Base-by-base conservation (phyloP, 2,797 vertebrate species). In the Capromys pilorides region DNA sequence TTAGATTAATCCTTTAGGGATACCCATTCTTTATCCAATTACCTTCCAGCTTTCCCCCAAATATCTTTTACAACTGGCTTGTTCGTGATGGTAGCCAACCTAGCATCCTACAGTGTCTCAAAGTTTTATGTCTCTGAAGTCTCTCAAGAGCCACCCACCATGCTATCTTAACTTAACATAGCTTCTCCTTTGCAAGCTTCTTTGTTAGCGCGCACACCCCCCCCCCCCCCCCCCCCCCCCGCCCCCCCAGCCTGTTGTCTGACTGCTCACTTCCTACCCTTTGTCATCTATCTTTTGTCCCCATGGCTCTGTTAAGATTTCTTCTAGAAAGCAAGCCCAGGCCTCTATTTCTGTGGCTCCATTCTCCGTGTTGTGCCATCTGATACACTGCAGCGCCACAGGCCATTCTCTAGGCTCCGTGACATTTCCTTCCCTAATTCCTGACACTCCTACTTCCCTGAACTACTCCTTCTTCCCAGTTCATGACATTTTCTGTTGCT, bases 141-240 rank as follows among this genome's bases (percentile, higher is more conserved):
- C 36, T 45, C 73, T 49, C 73, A 49, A 77, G 73, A 49, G 28
- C 73, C 26, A 49, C 45, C 41, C 26, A 28, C 7, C 73, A 77
- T 3, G 24, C 3, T n/a, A 24, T 78, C 49, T 86, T 59, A 36
- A 57, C 66, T 81, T 93, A 89, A 19, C 26, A 45, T n/a, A 75
- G 49, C n/a, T 96, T 94, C 18, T 82, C 71, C 92, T 91, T 88
- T 93, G 83, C 51, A 93, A 64, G 79, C 57, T 94, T 67, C 26
- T 81, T 71, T 78, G n/a, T n/a, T n/a, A n/a, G n/a, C n/a, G n/a
- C n/a, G n/a, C n/a, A n/a, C n/a, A n/a, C n/a, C n/a, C n/a, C n/a
- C n/a, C n/a, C n/a, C n/a, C n/a, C n/a, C n/a, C n/a, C n/a, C n/a
- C n/a, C n/a, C n/a, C n/a, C n/a, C n/a, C n/a, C n/a, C n/a, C n/a